A percentile compares a stretch with the other conserved stretches of the same genome.
Evolutionary conservation across 2,888 invertebrate genomes (phyloP).

Genomic region (Drosophila mettleri): DNA sequence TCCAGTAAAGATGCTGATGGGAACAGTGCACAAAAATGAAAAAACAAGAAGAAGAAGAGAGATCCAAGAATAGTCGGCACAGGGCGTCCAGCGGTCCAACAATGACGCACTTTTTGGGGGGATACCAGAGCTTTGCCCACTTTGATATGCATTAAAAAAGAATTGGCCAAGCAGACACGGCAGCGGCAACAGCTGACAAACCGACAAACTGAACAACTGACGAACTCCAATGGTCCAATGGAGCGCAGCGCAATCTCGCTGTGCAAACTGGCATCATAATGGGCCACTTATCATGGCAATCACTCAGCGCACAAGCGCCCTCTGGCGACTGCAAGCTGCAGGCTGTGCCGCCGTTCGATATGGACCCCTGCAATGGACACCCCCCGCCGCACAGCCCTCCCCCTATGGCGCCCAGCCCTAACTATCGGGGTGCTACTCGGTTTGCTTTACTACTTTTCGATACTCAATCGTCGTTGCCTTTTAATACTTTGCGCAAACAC

Average conservation of each 20-base stretch:
- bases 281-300: constrained; percentile 82
- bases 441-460: constrained; percentile 78
- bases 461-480: constrained; percentile 81
- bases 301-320: constrained; percentile 70
- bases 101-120: constrained; percentile 73
- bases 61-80: constrained; percentile 15
- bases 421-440: constrained; percentile 39
- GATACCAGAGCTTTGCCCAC: constrained; percentile 71
- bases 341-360: constrained; percentile 25
- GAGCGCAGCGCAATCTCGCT: constrained; percentile 76
- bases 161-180: constrained; percentile 40
- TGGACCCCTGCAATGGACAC: constrained; percentile 37
- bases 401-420: constrained; percentile 1
- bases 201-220: constrained; percentile 26
- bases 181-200: constrained; percentile 22
- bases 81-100: constrained; percentile 28
- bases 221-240: constrained; percentile 76
- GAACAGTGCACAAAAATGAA: constrained; percentile 27
- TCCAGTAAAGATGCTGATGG: constrained; percentile 52
- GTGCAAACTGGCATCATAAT: constrained; percentile 81
- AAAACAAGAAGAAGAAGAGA: too few relatives aligned
- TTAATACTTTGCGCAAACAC: constrained; percentile 76
- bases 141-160: constrained; percentile 76
- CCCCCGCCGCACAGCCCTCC: neutral
- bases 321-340: constrained; percentile 62